These are phyloP conservation scores for Gastracanthus pulcherrimus DNA, from an alignment of 2,888 invertebrate species.

Conservation along the genomic window DNA sequence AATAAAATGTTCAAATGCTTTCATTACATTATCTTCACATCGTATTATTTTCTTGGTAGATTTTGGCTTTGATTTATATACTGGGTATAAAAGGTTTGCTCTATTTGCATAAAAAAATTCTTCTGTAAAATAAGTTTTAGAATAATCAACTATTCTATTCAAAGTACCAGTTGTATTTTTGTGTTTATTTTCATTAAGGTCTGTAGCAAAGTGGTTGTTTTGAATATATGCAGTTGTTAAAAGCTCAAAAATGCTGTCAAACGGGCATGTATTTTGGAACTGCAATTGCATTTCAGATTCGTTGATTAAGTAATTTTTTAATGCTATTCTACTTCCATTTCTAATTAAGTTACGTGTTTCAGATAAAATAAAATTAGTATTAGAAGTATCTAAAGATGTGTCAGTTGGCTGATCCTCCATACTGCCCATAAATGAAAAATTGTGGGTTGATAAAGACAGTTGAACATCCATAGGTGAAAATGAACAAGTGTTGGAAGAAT, in stretches of 20 bases:
- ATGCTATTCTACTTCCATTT: neutral
- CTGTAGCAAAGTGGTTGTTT: neutral
- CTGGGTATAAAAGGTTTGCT: neutral
- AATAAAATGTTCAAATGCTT: neutral
- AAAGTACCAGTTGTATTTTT: neutral
- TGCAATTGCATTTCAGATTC: neutral
- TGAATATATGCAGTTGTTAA: neutral
- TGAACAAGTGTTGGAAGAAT: neutral
- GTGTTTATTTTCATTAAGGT: neutral
- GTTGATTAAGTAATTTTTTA: neutral
- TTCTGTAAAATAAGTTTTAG: neutral
- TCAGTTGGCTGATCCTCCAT: neutral
- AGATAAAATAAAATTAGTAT: neutral
- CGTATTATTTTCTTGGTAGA: neutral
- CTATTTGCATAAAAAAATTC: neutral
- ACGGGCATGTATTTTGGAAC: constrained; percentile 3
- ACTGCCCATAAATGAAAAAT: neutral
- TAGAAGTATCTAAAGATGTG: neutral
- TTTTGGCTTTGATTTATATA: neutral
- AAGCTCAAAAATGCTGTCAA: constrained; percentile 14
- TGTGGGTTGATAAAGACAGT: neutral
- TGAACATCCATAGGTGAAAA: no score
- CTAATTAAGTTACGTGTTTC: neutral
- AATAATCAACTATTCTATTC: neutral
- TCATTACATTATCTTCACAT: neutral